Conservation (phyloP, 2,888 invertebrate genomes). For the Girardia tigrina region DNA sequence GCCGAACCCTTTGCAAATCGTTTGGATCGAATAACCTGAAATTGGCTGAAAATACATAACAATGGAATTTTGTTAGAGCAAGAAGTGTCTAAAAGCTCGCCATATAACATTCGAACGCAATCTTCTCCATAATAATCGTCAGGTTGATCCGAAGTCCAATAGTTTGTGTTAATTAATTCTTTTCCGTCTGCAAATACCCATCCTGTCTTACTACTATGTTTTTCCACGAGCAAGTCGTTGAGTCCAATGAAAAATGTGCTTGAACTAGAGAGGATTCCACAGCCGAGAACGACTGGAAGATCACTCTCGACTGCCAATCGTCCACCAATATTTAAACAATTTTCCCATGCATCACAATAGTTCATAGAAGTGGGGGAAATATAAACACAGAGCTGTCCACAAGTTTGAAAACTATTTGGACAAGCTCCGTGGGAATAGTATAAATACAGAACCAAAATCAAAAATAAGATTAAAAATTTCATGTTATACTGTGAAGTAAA, state of each 20-base stretch:
- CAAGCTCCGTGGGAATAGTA: no score
- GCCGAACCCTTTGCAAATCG: no score
- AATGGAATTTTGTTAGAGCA: no score
- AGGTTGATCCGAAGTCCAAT: neutral
- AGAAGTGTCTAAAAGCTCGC: no score
- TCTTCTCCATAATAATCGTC: neutral
- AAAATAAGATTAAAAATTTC: no score
- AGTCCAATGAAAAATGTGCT: neutral
- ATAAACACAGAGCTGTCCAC: neutral
- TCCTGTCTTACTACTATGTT: neutral
- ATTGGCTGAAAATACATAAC: no score
- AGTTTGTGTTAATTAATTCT: neutral
- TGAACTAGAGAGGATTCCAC: neutral
- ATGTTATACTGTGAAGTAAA: no score
- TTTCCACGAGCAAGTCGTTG: neutral
- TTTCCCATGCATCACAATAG: neutral
- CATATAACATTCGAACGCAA: no score
- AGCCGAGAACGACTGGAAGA: neutral
- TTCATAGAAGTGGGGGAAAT: neutral
- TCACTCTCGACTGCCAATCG: conserved; percentile 2
- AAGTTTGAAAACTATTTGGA: neutral
- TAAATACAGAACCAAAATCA: no score
- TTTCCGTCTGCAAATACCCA: neutral
- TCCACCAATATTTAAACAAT: neutral
- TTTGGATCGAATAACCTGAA: no score